Conservation (phyloP, 2,888 invertebrate species). For the Tridacna gigas region DNA sequence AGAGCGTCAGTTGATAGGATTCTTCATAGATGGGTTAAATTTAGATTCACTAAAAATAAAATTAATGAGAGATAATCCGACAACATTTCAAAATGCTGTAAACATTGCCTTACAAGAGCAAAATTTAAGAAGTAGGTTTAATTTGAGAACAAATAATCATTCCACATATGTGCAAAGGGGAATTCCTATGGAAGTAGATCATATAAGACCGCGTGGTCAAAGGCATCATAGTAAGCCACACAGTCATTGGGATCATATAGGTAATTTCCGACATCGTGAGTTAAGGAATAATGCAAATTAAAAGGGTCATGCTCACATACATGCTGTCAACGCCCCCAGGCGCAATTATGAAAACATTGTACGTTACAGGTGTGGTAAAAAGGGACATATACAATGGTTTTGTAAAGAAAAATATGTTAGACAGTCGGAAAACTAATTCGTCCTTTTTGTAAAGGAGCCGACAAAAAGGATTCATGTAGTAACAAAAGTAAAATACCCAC, state of each 20-base stretch:
- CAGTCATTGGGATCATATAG: not conserved
- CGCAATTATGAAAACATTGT: not conserved
- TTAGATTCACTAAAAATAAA: slow-evolving; percentile 44
- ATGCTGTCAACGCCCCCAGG: not conserved
- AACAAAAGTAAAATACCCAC: not conserved
- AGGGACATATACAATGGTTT: not conserved
- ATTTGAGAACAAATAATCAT: slow-evolving; percentile 27
- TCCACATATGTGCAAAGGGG: not conserved
- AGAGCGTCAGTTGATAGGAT: slow-evolving; percentile 42
- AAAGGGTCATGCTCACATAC: not conserved
- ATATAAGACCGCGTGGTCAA: not conserved
- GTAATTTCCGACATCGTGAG: not conserved
- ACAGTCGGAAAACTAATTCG: slow-evolving; percentile 2
- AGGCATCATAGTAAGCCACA: not conserved
- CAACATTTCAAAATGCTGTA: not conserved
- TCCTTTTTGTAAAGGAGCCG: slow-evolving; percentile 16
- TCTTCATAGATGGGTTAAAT: slow-evolving; percentile 42
- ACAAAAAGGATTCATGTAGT: not conserved
- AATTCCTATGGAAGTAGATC: slow-evolving; percentile 40
- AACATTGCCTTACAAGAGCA: slow-evolving; percentile 36
- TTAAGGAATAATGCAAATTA: not conserved
- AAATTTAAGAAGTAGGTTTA: slow-evolving; percentile 41
- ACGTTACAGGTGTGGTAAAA: not conserved
- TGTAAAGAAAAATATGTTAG: not conserved
- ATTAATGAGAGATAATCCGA: slow-evolving; percentile 44